Conservation (phyloP, 1,140 invertebrate genomes). For the Dreissena polymorpha region DNA sequence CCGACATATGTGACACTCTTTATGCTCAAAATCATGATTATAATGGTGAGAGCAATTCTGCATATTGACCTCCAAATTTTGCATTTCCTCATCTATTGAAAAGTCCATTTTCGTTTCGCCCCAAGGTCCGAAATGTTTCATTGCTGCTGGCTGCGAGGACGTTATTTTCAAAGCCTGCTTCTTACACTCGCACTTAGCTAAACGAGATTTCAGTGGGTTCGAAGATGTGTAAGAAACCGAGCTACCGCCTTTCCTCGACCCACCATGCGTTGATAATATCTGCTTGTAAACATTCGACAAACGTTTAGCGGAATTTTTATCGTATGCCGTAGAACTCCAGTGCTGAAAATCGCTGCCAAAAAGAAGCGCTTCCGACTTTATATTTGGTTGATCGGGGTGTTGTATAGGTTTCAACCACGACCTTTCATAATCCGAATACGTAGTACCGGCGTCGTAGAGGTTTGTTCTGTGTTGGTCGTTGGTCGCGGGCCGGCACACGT, state of each 20-base stretch:
- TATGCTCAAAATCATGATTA: neutral
- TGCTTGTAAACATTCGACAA: neutral
- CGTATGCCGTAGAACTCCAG: neutral
- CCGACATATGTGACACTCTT: neutral
- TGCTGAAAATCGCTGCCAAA: neutral
- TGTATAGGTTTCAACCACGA: neutral
- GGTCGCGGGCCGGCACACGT: constrained; percentile 18
- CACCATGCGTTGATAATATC: neutral
- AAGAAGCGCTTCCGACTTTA: neutral
- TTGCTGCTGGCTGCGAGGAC: neutral
- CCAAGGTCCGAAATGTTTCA: neutral
- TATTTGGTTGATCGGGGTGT: no score
- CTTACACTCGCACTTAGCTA: neutral
- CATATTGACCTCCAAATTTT: neutral
- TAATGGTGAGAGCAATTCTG: neutral
- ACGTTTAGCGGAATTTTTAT: neutral
- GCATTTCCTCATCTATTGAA: neutral
- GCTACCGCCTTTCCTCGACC: neutral
- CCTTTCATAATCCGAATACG: neutral
- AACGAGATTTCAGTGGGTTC: neutral
- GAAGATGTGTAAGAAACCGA: neutral
- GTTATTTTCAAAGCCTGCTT: neutral
- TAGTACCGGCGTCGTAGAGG: neutral
- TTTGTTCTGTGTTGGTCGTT: neutral
- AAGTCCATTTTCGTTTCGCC: neutral